These are phyloP conservation scores for Tapirus terrestris DNA, from an alignment of 2,113 vertebrate genomes.

Conservation along the genomic window DNA sequence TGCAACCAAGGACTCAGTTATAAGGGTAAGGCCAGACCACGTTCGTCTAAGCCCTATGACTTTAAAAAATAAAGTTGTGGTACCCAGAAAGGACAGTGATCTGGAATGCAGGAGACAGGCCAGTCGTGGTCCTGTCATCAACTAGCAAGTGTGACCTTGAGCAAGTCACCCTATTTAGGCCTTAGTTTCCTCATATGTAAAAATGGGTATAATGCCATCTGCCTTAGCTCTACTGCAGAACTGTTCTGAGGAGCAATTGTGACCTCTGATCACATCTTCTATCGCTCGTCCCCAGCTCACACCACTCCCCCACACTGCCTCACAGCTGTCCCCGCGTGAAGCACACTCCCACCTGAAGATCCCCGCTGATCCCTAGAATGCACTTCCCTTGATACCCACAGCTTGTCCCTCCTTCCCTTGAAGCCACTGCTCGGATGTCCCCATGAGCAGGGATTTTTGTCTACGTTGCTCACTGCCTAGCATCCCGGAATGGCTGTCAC, in stretches of 20 bases:
- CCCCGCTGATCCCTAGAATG: neutral
- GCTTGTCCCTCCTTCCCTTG: neutral
- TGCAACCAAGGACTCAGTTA: neutral
- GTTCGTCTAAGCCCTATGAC: neutral
- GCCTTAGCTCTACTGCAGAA: neutral
- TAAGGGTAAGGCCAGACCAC: neutral
- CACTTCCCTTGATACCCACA: neutral
- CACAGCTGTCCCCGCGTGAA: accelerated
- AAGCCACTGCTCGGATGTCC: neutral
- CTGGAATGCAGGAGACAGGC: neutral
- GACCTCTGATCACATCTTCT: neutral
- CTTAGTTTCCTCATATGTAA: neutral
- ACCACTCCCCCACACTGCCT: accelerated
- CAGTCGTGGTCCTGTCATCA: neutral
- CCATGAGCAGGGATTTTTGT: neutral
- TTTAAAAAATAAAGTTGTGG: neutral
- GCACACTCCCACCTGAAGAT: neutral
- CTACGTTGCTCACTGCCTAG: neutral
- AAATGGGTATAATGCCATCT: neutral
- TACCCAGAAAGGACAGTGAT: neutral
- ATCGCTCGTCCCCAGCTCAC: neutral
- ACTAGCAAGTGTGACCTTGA: neutral
- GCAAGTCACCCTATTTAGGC: neutral
- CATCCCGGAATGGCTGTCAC: neutral
- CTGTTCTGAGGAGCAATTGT: neutral